Conservation (phyloP, 2,113 vertebrate genomes). For the Colossoma macropomum region DNA sequence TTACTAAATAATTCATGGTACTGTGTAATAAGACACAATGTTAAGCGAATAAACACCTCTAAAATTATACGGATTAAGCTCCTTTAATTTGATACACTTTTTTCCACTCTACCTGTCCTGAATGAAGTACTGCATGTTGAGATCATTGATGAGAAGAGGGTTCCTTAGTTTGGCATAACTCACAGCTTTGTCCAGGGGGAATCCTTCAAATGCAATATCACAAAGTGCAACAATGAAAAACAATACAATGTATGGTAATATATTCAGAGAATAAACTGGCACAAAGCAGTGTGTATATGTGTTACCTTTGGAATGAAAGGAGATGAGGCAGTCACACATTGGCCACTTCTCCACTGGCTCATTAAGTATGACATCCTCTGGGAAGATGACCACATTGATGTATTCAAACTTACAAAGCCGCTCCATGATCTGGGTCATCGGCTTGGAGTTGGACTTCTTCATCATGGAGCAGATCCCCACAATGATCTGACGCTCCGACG, state of each 20-base stretch:
- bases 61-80: no score
- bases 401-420: conserved; percentile 97
- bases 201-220: conserved; percentile 77
- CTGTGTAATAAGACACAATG: no score
- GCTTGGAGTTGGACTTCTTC: conserved; percentile 98
- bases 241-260: not conserved
- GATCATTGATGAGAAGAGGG: conserved; percentile 94
- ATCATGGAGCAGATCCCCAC: conserved; percentile 99
- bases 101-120: conserved; percentile 89
- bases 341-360: conserved; percentile 97
- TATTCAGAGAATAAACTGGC: not conserved
- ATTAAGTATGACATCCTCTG: conserved; percentile 93
- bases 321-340: conserved; percentile 94
- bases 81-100: not conserved
- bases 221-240: not conserved
- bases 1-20: no score
- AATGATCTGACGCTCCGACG: conserved; percentile 90
- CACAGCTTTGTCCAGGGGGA: conserved; percentile 95
- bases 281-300: not conserved
- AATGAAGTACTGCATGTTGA: conserved; percentile 98
- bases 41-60: no score
- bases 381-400: conserved; percentile 93
- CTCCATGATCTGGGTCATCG: conserved; percentile 97
- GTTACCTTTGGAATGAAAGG: conserved; percentile 98
- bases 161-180: conserved; percentile 93